Evolutionary conservation across 2,888 invertebrate species (phyloP), one percentile per base, ranked within the genome.

Genomic region (Tetheella fluctuosa): DNA sequence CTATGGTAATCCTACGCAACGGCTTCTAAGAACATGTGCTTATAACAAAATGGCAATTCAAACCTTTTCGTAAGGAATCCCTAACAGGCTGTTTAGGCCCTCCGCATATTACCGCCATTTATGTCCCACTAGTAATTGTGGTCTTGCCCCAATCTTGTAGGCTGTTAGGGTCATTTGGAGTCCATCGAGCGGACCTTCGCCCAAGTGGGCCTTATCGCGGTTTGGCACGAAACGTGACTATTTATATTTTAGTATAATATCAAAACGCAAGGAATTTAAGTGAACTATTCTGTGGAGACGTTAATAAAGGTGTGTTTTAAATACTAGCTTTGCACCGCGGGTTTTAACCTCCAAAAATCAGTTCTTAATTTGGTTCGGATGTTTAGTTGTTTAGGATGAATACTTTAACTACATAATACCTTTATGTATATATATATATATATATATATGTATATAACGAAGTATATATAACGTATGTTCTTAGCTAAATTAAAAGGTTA

Each of bases 101-200:
- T 17, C 42, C 17, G 2, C 17, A 34, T 3, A 34, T 8, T 7
- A 37, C 15, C 42, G 42, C 42, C 48, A 48, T 48, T 48, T 20
- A 20, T 48, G 48, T 1, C 48, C 48, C 39, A 39, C n/a, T 20
- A 48, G 20, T 48, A 48, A 20, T 48, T 48, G 48, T 48, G 48
- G 48, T 48, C 48, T 48, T 20, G 10, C 48, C 39, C n/a, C 39
- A 39, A 39, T 39, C 39, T 39, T 6, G 15, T 37, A 37, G n/a
- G 37, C 13, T 37, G n/a, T 39, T 39, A 39, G 20, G 48, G 48
- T 48, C 48, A 48, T 48, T 48, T 48, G n/a, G 39, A 39, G 39
- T n/a, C 39, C 39, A n/a, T n/a, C 39, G n/a, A 39, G 39, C 48
- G 48, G 48, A 48, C 48, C 48, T 48, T 20, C 48, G 48, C 39